Conservation (phyloP, 2,113 vertebrate species). For the Cryptotis parvus region DNA sequence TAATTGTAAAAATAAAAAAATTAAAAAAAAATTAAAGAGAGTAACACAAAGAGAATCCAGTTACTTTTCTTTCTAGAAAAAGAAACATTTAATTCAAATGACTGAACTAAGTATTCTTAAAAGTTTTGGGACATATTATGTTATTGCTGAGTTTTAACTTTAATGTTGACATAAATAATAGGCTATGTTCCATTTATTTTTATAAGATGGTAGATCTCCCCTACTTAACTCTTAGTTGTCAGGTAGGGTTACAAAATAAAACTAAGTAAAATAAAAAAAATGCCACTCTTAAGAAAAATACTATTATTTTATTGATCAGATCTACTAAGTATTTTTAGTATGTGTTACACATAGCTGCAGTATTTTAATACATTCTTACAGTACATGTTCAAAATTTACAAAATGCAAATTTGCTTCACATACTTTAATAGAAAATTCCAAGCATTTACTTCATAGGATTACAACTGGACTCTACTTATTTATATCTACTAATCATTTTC, state of each 20-base stretch:
- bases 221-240: neutral
- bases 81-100: neutral
- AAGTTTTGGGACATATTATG: neutral
- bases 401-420: neutral
- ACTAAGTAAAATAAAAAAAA: conserved; percentile 22
- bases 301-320: neutral
- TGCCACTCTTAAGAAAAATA: neutral
- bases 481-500: neutral
- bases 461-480: neutral
- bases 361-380: neutral
- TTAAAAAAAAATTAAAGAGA: too few relatives aligned
- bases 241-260: neutral
- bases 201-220: conserved; percentile 10
- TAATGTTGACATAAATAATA: neutral
- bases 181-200: neutral
- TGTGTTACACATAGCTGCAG: neutral
- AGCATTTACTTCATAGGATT: neutral
- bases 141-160: neutral
- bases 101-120: neutral
- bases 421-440: neutral
- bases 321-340: neutral
- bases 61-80: neutral
- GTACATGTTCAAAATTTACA: neutral
- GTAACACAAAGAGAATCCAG: too few relatives aligned
- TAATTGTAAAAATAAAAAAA: too few relatives aligned